These are phyloP conservation scores for Drosophila serrata DNA, from an alignment of 1,140 invertebrate genomes.

Conservation along the genomic window DNA sequence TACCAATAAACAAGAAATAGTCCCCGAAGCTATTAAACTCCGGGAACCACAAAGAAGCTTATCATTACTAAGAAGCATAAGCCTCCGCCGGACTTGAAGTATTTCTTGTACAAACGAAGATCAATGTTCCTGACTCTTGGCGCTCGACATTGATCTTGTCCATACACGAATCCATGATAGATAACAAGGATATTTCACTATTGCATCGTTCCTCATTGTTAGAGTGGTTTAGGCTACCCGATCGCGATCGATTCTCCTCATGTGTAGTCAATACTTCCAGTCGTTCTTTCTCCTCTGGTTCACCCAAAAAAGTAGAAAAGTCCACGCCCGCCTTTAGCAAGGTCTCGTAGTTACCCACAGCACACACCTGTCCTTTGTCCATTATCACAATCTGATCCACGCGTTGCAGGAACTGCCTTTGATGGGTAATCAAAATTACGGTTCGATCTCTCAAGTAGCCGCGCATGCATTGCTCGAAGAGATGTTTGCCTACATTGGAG, in stretches of 20 bases:
- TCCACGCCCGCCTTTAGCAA: slow-evolving; percentile 88
- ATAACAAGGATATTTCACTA: slow-evolving; percentile 85
- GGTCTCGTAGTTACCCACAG: slow-evolving; percentile 88
- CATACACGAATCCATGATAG: slow-evolving; percentile 87
- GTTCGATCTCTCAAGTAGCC: slow-evolving; percentile 90
- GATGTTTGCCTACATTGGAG: slow-evolving; percentile 89
- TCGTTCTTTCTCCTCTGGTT: slow-evolving; percentile 87
- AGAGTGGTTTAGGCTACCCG: slow-evolving; percentile 56
- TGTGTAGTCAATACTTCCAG: slow-evolving; percentile 31
- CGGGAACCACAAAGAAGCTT: slow-evolving; percentile 86
- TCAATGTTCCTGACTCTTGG: slow-evolving; percentile 87
- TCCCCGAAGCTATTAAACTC: slow-evolving; percentile 87
- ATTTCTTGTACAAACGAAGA: slow-evolving; percentile 87
- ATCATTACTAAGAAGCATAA: slow-evolving; percentile 86
- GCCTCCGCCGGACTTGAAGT: slow-evolving; percentile 88
- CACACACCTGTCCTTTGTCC: slow-evolving; percentile 87
- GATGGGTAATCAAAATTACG: slow-evolving; percentile 93
- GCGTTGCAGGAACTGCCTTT: slow-evolving; percentile 93
- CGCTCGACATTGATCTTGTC: slow-evolving; percentile 87
- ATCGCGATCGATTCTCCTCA: slow-evolving; percentile 57
- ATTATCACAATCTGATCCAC: slow-evolving; percentile 90
- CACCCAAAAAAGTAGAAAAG: slow-evolving; percentile 87
- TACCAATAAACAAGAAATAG: slow-evolving; percentile 89
- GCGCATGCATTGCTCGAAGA: slow-evolving; percentile 90
- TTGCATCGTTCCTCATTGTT: slow-evolving; percentile 77